These are phyloP conservation scores for Charanyca ferruginea DNA, from an alignment of 2,888 invertebrate species.

Conservation along the genomic window DNA sequence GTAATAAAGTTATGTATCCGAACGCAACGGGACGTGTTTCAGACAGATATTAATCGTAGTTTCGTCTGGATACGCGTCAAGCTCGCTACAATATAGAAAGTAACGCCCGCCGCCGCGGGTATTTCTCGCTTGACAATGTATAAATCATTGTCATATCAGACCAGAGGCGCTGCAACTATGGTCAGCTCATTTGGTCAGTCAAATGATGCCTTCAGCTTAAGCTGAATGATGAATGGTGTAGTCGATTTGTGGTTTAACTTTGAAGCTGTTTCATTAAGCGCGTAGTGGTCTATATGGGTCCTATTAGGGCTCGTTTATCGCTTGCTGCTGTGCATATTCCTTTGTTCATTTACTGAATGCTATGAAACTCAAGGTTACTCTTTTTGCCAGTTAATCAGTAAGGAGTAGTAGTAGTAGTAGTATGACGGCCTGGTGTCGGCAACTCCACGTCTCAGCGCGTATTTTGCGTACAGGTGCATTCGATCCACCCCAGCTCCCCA, in stretches of 20 bases:
- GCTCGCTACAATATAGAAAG: conserved; percentile 73
- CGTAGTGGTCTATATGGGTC: conserved; percentile 19
- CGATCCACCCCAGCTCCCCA: too few relatives aligned
- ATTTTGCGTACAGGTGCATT: too few relatives aligned
- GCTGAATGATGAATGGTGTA: conserved; percentile 62
- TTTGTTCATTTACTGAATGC: conserved; percentile 2
- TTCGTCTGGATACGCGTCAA: conserved; percentile 68
- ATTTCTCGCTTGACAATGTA: conserved; percentile 66
- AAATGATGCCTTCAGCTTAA: conserved; percentile 63
- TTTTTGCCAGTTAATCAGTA: neutral
- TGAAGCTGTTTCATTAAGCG: conserved; percentile 51
- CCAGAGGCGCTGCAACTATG: conserved; percentile 69
- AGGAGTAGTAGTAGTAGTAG: neutral
- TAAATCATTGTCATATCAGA: conserved; percentile 80
- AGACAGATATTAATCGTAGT: conserved; percentile 73
- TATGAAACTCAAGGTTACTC: neutral
- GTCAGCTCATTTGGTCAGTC: conserved; percentile 70
- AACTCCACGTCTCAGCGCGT: too few relatives aligned
- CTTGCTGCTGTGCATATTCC: neutral
- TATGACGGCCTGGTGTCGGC: too few relatives aligned
- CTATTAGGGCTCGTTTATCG: conserved; percentile 22
- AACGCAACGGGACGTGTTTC: conserved; percentile 56
- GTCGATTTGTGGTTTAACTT: conserved; percentile 59
- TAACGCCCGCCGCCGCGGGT: conserved; percentile 67
- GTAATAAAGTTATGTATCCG: conserved; percentile 63